Conservation (phyloP, 1,140 invertebrate genomes). For the Tetraneura akinire region DNA sequence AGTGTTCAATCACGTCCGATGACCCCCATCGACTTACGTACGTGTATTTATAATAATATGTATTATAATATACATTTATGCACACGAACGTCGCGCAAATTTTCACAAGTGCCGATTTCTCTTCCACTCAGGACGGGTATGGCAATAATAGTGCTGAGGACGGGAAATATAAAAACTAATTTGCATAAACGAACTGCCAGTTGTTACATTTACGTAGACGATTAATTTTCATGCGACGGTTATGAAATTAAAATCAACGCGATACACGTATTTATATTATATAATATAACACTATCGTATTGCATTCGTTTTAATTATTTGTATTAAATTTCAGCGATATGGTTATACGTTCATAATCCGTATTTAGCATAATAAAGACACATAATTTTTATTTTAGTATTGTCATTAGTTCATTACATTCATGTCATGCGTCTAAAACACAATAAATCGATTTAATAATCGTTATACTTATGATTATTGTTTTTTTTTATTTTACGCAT, state of each 20-base stretch:
- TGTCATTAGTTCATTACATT: too few relatives aligned
- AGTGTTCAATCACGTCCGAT: slow-evolving; percentile 14
- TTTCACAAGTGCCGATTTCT: slow-evolving; percentile 5
- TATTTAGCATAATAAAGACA: too few relatives aligned
- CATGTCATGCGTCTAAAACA: too few relatives aligned
- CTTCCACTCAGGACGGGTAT: background rate
- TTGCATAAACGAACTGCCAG: background rate
- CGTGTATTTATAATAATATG: background rate
- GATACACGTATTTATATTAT: too few relatives aligned
- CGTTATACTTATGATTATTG: too few relatives aligned
- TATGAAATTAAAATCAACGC: background rate
- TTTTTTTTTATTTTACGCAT: too few relatives aligned
- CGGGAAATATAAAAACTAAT: slow-evolving; percentile 21
- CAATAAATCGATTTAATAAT: too few relatives aligned
- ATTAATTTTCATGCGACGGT: background rate
- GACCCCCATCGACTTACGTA: background rate
- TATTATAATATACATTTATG: too few relatives aligned
- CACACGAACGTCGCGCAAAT: background rate
- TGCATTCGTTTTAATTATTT: background rate
- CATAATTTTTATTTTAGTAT: too few relatives aligned
- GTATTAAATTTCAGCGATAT: background rate
- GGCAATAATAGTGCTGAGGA: background rate
- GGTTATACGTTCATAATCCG: background rate
- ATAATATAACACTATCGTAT: background rate
- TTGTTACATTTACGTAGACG: background rate